A percentile compares a stretch with the other conserved stretches of the same genome.
Conservation (phyloP, 1,140 invertebrate species). For the Euura lappo region DNA sequence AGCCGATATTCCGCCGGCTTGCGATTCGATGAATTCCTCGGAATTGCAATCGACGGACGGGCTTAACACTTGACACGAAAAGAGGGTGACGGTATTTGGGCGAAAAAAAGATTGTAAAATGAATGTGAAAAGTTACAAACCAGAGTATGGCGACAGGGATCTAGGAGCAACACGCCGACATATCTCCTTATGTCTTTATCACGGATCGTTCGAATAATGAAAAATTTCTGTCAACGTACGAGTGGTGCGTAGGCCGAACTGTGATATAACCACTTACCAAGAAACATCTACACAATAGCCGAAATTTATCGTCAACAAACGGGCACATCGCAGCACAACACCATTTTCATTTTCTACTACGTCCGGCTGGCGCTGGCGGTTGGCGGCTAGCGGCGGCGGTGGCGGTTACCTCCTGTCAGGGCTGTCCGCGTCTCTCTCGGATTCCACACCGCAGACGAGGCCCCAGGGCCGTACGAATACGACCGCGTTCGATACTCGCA, state of each 20-base stretch:
- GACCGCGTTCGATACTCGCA: neutral
- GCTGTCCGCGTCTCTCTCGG: neutral
- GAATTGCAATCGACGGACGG: neutral
- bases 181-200: neutral
- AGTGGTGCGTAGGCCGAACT: neutral
- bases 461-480: neutral
- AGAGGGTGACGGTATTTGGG: neutral
- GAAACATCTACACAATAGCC: constrained; percentile 26
- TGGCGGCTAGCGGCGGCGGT: neutral
- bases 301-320: constrained; percentile 39
- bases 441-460: neutral
- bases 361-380: constrained; percentile 11
- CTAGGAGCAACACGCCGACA: neutral
- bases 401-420: neutral
- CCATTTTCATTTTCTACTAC: constrained; percentile 9
- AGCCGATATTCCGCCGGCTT: neutral
- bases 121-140: constrained; percentile 1
- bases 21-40: neutral
- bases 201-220: neutral
- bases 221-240: neutral
- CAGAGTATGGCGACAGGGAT: constrained; percentile 6
- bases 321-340: constrained; percentile 35
- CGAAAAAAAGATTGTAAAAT: neutral
- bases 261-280: constrained; percentile 26
- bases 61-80: neutral